These are phyloP conservation scores for Crocuta crocuta DNA, from an alignment of 2,113 vertebrate species.

Conservation along the genomic window DNA sequence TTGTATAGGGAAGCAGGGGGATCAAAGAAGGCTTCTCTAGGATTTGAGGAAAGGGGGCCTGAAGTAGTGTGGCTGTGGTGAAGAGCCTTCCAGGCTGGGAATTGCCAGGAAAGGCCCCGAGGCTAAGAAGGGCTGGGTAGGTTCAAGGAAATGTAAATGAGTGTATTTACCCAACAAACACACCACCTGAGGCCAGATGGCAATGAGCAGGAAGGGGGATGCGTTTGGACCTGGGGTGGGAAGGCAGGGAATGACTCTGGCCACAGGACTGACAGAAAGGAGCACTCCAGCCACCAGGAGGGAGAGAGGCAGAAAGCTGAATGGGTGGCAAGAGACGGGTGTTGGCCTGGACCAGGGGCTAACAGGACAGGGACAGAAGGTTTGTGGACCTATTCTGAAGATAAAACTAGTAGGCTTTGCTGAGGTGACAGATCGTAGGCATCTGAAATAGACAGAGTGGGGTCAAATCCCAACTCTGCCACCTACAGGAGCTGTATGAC, in stretches of 20 bases:
- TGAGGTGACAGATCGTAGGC: background rate
- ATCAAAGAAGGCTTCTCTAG: background rate
- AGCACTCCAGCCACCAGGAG: background rate
- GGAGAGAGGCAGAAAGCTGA: background rate
- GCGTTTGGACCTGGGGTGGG: background rate
- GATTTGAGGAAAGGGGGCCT: background rate
- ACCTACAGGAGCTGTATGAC: background rate
- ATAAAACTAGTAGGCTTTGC: background rate
- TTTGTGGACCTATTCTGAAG: background rate
- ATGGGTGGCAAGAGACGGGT: background rate
- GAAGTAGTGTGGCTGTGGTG: background rate
- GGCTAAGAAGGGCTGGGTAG: background rate
- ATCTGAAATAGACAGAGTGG: background rate
- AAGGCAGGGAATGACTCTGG: background rate
- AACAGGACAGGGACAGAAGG: too few relatives aligned
- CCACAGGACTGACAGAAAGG: background rate
- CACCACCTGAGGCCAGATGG: background rate
- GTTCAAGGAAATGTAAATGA: background rate
- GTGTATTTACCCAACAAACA: background rate
- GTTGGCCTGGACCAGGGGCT: background rate
- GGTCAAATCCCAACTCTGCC: background rate
- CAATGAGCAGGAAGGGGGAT: fast-evolving
- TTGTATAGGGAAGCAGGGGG: background rate
- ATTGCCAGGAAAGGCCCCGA: background rate
- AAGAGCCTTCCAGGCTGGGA: background rate